Percentiles rank a stretch among this genome's conserved stretches.
Conservation (phyloP, 64 coral and sea anemone species). For the Stichodactyla helianthus region DNA sequence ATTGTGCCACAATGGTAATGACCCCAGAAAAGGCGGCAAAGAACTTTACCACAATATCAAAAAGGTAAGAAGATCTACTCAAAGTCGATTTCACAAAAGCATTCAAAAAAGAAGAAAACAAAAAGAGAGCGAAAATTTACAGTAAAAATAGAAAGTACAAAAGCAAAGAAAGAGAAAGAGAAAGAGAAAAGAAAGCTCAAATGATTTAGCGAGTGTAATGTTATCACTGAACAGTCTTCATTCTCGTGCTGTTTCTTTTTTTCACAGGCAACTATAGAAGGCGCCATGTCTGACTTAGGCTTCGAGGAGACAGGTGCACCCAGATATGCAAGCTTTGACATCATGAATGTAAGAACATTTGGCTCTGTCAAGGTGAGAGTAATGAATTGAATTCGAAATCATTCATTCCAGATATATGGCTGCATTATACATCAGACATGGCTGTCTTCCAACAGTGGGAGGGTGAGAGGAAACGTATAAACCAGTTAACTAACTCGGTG, state of each 20-base stretch:
- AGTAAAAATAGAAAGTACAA: background rate
- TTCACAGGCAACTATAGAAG: background rate
- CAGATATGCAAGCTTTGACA: constrained; percentile 25
- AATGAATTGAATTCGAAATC: background rate
- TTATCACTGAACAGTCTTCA: too few relatives aligned
- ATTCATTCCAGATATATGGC: background rate
- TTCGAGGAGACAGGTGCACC: constrained; percentile 20
- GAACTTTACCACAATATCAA: constrained; percentile 9
- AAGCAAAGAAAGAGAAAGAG: constrained; percentile 7
- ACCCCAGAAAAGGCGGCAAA: background rate
- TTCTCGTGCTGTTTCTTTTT: background rate
- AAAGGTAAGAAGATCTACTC: background rate
- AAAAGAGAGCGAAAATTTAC: background rate
- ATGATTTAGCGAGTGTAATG: background rate
- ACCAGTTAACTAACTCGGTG: too few relatives aligned
- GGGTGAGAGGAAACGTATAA: too few relatives aligned
- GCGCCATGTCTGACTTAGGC: constrained; percentile 34
- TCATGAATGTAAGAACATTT: constrained; percentile 35
- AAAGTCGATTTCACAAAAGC: background rate
- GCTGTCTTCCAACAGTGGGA: too few relatives aligned
- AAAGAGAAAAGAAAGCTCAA: constrained; percentile 17
- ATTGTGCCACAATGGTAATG: background rate
- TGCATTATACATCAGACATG: background rate
- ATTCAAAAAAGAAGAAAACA: background rate
- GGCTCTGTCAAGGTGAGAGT: constrained; percentile 34